Percentiles rank a stretch among this genome's conserved stretches.
Evolutionary conservation across 2,888 invertebrate species (phyloP).

Genomic region (Drosophila dives): DNA sequence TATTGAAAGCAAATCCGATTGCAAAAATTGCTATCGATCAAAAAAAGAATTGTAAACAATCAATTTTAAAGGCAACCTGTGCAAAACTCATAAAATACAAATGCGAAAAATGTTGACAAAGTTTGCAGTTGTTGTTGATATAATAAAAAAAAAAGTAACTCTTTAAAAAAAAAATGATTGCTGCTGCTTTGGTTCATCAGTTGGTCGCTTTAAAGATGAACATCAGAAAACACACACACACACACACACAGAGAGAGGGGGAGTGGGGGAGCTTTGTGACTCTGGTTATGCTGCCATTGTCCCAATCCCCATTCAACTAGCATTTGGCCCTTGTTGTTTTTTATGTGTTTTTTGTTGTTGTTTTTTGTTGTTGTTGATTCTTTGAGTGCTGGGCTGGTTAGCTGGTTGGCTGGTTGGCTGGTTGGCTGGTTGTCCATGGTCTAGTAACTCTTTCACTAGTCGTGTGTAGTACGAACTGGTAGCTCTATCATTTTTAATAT

Average conservation of each 20-base stretch:
- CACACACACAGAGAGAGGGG: neutral
- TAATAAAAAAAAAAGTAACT: neutral
- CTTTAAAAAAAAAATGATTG: neutral
- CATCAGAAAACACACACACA: neutral
- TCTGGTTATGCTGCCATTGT: conserved; percentile 1
- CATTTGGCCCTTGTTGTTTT: conserved; percentile 2
- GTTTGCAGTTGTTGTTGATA: neutral
- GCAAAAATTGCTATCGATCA: neutral
- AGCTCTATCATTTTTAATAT: conserved; percentile 59
- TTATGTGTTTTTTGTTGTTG: conserved; percentile 1
- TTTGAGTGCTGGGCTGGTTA: neutral
- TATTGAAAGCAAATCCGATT: neutral
- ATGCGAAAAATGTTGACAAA: neutral
- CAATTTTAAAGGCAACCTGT: neutral
- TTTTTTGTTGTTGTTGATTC: conserved; percentile 5
- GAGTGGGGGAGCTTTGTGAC: conserved; percentile 14
- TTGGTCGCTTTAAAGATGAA: neutral
- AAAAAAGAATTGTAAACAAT: neutral
- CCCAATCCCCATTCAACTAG: neutral
- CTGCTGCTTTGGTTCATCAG: neutral
- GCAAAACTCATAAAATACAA: neutral
- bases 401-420: neutral
- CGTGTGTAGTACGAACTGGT: conserved; percentile 4
- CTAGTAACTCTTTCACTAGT: conserved; percentile 34
- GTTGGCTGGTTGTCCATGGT: conserved; percentile 31